phyloP scores from a whole-genome alignment of 1,140 invertebrate species.

The Cephus cinctus region DNA sequence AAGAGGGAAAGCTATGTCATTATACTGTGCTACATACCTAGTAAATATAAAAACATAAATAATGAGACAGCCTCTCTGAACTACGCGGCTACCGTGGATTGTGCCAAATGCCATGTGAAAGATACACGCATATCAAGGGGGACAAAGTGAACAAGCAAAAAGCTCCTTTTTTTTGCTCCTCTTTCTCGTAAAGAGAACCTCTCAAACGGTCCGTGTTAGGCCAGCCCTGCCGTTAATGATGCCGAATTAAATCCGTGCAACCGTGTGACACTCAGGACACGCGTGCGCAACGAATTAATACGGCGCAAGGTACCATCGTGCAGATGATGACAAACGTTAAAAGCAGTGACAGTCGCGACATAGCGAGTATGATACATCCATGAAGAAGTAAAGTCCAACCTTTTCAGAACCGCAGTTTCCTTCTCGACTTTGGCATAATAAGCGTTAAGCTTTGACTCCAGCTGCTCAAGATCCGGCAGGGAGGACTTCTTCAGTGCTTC shows the following conservation, averaged over 20 bases:
- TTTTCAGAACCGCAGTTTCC: conserved; percentile 59
- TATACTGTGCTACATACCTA: conserved; percentile 55
- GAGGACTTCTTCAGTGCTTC: conserved; percentile 60
- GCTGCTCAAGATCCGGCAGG: conserved; percentile 71
- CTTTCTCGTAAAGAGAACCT: not conserved
- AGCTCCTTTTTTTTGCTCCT: not conserved
- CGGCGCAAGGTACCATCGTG: not conserved
- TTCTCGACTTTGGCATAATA: conserved; percentile 79
- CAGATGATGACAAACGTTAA: not conserved
- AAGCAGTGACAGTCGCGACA: not conserved
- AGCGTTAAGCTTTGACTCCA: conserved; percentile 74
- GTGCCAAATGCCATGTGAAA: too few species aligned
- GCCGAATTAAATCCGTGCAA: not conserved
- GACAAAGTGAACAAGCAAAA: not conserved
- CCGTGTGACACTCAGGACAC: not conserved
- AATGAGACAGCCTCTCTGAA: conserved; percentile 1
- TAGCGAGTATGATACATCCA: too few species aligned
- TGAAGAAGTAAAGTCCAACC: too few species aligned
- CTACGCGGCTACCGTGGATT: too few species aligned
- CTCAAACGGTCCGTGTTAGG: too few species aligned
- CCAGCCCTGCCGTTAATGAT: not conserved
- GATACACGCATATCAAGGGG: too few species aligned
- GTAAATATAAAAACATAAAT: conserved; percentile 44
- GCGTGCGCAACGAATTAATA: not conserved
- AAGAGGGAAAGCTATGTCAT: conserved; percentile 55